Base-by-base conservation (phyloP, 2,797 vertebrate species). In the Xerus rutilus region DNA sequence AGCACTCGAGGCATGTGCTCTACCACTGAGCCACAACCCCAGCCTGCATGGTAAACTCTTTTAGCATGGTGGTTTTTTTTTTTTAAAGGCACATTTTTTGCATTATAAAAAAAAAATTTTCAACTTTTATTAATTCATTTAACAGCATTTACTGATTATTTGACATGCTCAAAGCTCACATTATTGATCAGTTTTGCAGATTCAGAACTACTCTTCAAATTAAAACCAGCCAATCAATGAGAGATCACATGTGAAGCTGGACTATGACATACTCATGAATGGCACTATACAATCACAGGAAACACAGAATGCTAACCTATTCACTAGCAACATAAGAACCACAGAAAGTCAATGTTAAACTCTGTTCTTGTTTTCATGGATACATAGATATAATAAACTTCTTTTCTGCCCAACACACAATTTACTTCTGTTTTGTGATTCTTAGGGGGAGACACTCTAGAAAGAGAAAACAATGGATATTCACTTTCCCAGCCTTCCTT, bases 221-320 rank as follows among this genome's bases (percentile, higher is more conserved):
- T 89, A 91, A 90, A 96, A 73, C n/a, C 25, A 81, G 25, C 47
- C 28, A 74, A 47, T 79, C 83, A 30, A 83, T 93, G 23, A 90
- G 35, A 47, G 35, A 94, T 78, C 69, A 89, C 52, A 64, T 67
- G 86, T 35, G 62, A 95, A 79, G 5, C 9, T 35, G 35, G 47
- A 87, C 8, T 81, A 32, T 52, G 28, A 86, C 43, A 94, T 45
- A 93, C 45, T 89, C 76, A 90, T 39, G 92, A 69, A 91, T 28
- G 93, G 47, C 25, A 72, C 49, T 18, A 84, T 54, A 93, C 7
- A 84, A 18, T 73, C 76, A 82, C 43, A 81, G 78, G 96, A 74
- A 76, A 70, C 64, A 84, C 11, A 77, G 74, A 81, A 54, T 25
- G 6, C 14, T 59, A 87, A 28, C 43, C 78, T 87, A 91, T 30